Percentiles rank a stretch among this genome's conserved stretches.
These are phyloP conservation scores for Paratilapia polleni DNA, from an alignment of 2,113 vertebrate genomes.

Conservation along the genomic window DNA sequence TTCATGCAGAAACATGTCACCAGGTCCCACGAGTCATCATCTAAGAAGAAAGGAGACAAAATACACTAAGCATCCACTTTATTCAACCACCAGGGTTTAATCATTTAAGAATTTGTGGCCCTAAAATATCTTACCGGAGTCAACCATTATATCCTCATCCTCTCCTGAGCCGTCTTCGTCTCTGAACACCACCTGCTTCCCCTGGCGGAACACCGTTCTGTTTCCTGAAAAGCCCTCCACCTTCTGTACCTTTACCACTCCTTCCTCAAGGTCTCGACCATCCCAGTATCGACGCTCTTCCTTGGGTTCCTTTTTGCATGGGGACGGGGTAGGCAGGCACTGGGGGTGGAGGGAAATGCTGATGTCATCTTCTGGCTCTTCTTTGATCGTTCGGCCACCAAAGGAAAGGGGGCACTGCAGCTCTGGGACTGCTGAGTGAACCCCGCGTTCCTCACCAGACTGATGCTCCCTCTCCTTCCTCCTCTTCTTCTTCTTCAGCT, in stretches of 20 bases:
- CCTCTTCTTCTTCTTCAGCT: constrained; percentile 91
- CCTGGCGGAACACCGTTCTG: constrained; percentile 93
- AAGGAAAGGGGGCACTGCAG: constrained; percentile 56
- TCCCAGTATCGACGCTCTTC: constrained; percentile 62
- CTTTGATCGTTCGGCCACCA: constrained; percentile 81
- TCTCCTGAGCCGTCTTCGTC: constrained; percentile 94
- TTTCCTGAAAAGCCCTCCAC: constrained; percentile 83
- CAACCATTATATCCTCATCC: constrained; percentile 98
- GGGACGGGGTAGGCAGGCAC: constrained; percentile 19
- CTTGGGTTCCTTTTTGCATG: constrained; percentile 73
- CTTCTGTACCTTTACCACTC: constrained; percentile 72
- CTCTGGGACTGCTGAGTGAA: constrained; percentile 24
- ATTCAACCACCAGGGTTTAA: not conserved
- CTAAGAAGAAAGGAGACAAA: constrained; percentile 69
- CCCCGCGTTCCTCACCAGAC: constrained; percentile 37
- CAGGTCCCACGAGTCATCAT: constrained; percentile 97
- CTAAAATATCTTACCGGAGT: constrained; percentile 84
- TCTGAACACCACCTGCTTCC: constrained; percentile 97
- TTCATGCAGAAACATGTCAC: constrained; percentile 99
- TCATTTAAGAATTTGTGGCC: not conserved
- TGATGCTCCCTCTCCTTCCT: constrained; percentile 84
- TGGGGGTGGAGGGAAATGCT: constrained; percentile 72
- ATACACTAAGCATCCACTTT: not conserved
- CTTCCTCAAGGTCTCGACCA: constrained; percentile 70
- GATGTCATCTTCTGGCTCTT: constrained; percentile 85